Conservation (phyloP, 2,113 vertebrate species). For the Naja naja region DNA sequence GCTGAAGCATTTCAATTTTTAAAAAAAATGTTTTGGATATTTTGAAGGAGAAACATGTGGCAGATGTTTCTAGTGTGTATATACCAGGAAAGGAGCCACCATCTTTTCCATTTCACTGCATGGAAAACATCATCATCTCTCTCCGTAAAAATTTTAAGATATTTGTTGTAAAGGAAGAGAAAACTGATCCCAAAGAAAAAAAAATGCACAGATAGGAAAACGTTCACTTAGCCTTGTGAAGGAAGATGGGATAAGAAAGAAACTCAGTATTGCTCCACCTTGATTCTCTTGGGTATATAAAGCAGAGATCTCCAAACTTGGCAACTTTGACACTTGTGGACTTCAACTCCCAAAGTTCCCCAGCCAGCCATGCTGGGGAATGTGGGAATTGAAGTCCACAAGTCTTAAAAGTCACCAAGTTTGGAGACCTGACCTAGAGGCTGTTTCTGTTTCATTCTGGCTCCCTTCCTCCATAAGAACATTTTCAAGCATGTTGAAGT, state of each 20-base stretch:
- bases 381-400: not conserved
- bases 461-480: too few species aligned
- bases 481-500: too few species aligned
- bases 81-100: not conserved
- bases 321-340: not conserved
- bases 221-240: not conserved
- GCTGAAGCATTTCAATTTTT: not conserved
- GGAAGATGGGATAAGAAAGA: not conserved
- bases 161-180: not conserved
- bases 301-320: not conserved
- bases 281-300: not conserved
- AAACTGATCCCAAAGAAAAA: not conserved
- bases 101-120: not conserved
- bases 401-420: not conserved
- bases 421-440: not conserved
- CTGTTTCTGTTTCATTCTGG: too few species aligned
- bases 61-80: not conserved
- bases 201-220: not conserved
- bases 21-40: not conserved
- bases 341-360: not conserved
- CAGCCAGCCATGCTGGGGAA: not conserved
- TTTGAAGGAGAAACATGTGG: not conserved
- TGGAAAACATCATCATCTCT: not conserved
- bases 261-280: not conserved
- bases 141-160: not conserved